Conservation (phyloP, 2,888 invertebrate species). For the Synanthedon vespiformis region DNA sequence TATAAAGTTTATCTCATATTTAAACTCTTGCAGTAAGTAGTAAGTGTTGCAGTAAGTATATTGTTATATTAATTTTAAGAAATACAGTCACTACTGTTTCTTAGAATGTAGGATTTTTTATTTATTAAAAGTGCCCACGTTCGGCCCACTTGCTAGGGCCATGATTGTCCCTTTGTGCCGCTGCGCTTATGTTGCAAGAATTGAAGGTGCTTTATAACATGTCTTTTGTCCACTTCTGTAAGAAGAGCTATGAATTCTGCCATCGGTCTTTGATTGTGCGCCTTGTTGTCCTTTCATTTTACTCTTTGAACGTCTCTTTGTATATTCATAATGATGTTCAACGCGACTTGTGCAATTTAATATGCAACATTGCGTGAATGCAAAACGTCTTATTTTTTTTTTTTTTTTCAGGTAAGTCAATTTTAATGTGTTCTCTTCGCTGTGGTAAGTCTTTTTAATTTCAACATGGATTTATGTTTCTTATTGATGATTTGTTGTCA, state of each 20-base stretch:
- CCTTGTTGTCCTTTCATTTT: neutral
- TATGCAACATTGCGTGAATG: too few relatives aligned
- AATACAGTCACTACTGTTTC: neutral
- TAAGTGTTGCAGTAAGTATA: too few relatives aligned
- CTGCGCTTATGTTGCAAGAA: conserved; percentile 9
- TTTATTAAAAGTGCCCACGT: conserved; percentile 29
- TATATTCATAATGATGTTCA: neutral
- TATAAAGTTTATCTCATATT: too few relatives aligned
- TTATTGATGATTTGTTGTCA: too few relatives aligned
- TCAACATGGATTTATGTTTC: too few relatives aligned
- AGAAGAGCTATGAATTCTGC: neutral
- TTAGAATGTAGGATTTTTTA: neutral
- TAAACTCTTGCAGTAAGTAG: too few relatives aligned
- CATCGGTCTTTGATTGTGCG: neutral
- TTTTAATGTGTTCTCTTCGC: too few relatives aligned
- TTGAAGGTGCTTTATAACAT: conserved; percentile 11
- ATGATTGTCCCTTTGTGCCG: conserved; percentile 33
- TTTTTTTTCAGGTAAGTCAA: conserved; percentile 7
- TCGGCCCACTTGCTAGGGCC: conserved; percentile 26
- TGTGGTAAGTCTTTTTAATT: too few relatives aligned
- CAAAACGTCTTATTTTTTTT: neutral
- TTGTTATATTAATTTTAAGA: neutral
- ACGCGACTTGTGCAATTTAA: neutral
- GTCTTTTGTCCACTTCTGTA: conserved; percentile 9
- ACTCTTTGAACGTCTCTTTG: neutral